phyloP scores from a whole-genome alignment of 2,888 invertebrate species.

The Tryphoninae sp. region DNA sequence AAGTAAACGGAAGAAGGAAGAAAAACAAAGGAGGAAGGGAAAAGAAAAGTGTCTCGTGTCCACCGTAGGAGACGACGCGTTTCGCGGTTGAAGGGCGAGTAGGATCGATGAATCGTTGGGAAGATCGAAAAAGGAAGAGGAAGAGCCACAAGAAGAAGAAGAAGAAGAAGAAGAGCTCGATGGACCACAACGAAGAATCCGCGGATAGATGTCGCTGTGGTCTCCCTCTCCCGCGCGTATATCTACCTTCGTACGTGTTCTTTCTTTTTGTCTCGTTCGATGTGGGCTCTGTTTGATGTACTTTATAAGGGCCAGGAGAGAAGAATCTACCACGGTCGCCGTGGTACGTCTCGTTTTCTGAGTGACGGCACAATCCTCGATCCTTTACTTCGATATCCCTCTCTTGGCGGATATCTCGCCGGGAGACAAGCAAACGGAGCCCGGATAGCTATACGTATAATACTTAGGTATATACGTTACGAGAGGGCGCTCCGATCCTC shows the following conservation, averaged over 20 bases:
- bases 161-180: neutral
- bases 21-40: neutral
- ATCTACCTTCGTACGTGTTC: constrained; percentile 45
- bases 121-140: constrained; percentile 40
- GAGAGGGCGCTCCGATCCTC: constrained; percentile 45
- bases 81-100: constrained; percentile 48
- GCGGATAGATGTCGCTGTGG: constrained; percentile 56
- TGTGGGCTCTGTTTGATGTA: constrained; percentile 65
- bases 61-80: constrained; percentile 26
- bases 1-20: constrained; percentile 20
- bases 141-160: neutral
- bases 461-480: constrained; percentile 1
- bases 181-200: constrained; percentile 3
- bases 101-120: constrained; percentile 60
- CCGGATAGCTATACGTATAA: constrained; percentile 32
- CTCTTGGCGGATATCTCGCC: constrained; percentile 55
- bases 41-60: constrained; percentile 11
- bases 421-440: constrained; percentile 52
- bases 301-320: constrained; percentile 71
- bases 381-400: constrained; percentile 67
- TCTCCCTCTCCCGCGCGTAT: neutral
- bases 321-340: constrained; percentile 9
- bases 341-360: constrained; percentile 70
- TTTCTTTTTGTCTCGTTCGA: constrained; percentile 19
- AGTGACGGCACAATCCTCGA: constrained; percentile 80